A percentile compares a stretch with the other conserved stretches of the same genome.
phyloP scores from a whole-genome alignment of 2,888 invertebrate genomes.

The Aphodius sticticus region DNA sequence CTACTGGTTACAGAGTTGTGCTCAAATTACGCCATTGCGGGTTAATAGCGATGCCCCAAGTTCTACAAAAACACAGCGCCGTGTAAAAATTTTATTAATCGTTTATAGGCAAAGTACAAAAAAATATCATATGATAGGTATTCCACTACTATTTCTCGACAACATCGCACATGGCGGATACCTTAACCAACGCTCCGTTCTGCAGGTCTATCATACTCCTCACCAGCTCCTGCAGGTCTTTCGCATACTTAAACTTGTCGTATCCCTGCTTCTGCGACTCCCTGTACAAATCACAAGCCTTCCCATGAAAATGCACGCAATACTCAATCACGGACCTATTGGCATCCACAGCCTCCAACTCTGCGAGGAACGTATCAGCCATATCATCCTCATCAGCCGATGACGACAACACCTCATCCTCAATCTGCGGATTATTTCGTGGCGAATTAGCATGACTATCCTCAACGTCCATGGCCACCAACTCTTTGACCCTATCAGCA shows the following conservation, averaged over 20 bases:
- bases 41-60: too few species aligned
- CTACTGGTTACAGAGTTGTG: too few species aligned
- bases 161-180: constrained; percentile 34
- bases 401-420: constrained; percentile 88
- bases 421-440: constrained; percentile 88
- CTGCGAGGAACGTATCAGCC: constrained; percentile 86
- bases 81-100: neutral
- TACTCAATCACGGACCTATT: constrained; percentile 83
- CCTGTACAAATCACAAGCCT: constrained; percentile 77
- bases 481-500: constrained; percentile 96
- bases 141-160: constrained; percentile 30
- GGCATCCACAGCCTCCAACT: constrained; percentile 91
- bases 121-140: constrained; percentile 8
- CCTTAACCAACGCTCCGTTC: constrained; percentile 42
- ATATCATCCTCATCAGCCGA: constrained; percentile 64
- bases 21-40: too few species aligned
- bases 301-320: constrained; percentile 75
- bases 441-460: constrained; percentile 38
- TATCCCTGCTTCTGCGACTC: constrained; percentile 90
- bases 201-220: constrained; percentile 55
- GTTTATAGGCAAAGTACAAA: constrained; percentile 4
- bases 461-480: constrained; percentile 65
- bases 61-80: neutral
- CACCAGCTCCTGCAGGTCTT: constrained; percentile 54
- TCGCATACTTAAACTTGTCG: constrained; percentile 72